phyloP scores from a whole-genome alignment of 2,797 vertebrate species.

The Crenichthys baileyi region DNA sequence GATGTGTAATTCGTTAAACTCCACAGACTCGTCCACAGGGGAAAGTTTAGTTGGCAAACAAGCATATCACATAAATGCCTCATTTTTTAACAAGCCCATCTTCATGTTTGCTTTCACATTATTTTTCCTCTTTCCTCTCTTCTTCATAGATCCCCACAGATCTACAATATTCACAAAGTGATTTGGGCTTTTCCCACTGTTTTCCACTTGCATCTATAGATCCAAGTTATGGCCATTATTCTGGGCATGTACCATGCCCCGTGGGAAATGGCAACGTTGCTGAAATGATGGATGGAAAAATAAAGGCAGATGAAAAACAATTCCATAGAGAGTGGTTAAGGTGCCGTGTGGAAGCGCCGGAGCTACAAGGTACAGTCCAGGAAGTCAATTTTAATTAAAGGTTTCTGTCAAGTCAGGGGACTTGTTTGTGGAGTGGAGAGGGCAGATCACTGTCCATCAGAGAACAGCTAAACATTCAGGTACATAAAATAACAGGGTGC shows the following conservation, averaged over 20 bases:
- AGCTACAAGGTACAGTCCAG: constrained; percentile 39
- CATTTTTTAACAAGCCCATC: constrained; percentile 9
- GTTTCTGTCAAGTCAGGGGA: constrained; percentile 34
- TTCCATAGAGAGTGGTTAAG: constrained; percentile 35
- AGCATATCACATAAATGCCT: constrained; percentile 8
- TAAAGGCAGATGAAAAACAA: constrained; percentile 46
- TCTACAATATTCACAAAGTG: constrained; percentile 1
- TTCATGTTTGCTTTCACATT: constrained; percentile 4
- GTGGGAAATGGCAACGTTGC: constrained; percentile 31
- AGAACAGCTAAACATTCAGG: constrained; percentile 7
- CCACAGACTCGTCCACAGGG: not conserved
- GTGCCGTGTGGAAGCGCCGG: constrained; percentile 25
- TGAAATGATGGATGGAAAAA: constrained; percentile 53
- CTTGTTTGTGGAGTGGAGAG: constrained; percentile 21
- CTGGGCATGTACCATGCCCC: constrained; percentile 21
- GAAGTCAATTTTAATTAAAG: constrained; percentile 60
- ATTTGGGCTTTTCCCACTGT: constrained; percentile 5
- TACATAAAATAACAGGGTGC: not conserved
- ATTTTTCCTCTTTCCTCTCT: constrained; percentile 12
- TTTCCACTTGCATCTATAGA: not conserved
- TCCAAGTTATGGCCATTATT: constrained; percentile 13
- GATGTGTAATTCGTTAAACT: not conserved
- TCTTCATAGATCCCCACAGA: not conserved
- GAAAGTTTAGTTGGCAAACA: constrained; percentile 15
- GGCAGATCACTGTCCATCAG: constrained; percentile 18